Base-by-base conservation (phyloP, 2,888 invertebrate genomes). In the Drosophila anceps region DNA sequence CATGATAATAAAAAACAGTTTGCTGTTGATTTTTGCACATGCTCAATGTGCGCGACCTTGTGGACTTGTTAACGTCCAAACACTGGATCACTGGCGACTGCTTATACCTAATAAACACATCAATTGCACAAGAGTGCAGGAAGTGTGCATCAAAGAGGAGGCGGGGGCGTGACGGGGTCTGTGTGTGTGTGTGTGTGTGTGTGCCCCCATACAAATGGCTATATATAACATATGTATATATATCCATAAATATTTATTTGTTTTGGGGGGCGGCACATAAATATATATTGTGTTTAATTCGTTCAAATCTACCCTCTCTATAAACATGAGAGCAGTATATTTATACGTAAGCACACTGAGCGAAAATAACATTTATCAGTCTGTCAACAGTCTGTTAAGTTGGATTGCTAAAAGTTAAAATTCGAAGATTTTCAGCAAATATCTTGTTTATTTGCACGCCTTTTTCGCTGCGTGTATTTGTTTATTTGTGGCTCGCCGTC, bases 21-120 rank as follows among this genome's bases (percentile, higher is more conserved):
- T 66, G 53, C 50, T 72, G 80, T 72, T 80, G 78, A 75, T 86
- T 84, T 86, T 84, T 72, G 81, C 81, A 78, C 81, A 71, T 67
- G 60, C 66, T 80, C 69, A 78, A 82, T 82, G 41, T 63, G 60
- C 85, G 69, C 58, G 83, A 88, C 86, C 86, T 86, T 86, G 88
- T 35, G 62, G 46, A 62, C 80, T 85, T 63, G 82, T 86, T 88
- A 88, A 70, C 70, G 66, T 33, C n/a, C 60, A 37, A 59, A 12
- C 48, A 48, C 48, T 29, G 59, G 48, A 60, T 50, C 50, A 50
- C 20, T 44, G 44, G 27, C 12, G 37, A 27, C 15, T 33, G 75
- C 43, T 76, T 67, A 67, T 67, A 66, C 67, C 71, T 76, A 67
- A 80, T 79, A 69, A 68, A 67, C 73, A 76, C 73, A 76, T 69